These are phyloP conservation scores for Drosophila repletoides DNA, from an alignment of 1,140 invertebrate genomes.

Conservation along the genomic window DNA sequence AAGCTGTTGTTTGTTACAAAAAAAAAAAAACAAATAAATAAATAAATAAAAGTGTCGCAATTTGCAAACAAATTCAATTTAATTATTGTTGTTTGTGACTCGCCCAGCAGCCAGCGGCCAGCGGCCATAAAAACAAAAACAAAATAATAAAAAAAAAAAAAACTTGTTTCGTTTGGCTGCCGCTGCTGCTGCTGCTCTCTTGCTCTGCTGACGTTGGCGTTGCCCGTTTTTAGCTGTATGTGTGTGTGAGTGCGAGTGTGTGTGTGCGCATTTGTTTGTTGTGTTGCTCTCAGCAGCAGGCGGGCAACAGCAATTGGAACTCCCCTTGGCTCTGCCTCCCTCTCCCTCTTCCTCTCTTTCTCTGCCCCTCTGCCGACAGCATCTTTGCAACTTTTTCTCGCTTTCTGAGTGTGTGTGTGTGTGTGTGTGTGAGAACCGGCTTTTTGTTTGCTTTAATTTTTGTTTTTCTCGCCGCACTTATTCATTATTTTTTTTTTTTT, in stretches of 20 bases:
- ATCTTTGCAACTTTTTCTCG: constrained; percentile 43
- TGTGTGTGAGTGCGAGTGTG: not conserved
- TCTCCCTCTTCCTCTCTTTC: not conserved
- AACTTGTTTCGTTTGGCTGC: constrained; percentile 15
- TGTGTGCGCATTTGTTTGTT: constrained; percentile 32
- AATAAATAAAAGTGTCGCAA: constrained; percentile 32
- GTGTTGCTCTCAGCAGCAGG: constrained; percentile 18
- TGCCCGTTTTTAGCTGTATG: not conserved
- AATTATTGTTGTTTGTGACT: constrained; percentile 27
- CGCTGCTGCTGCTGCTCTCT: not conserved
- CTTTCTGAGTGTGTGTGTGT: constrained; percentile 9
- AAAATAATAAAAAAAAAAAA: constrained; percentile 18
- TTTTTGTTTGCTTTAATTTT: constrained; percentile 72
- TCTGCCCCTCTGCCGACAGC: constrained; percentile 2
- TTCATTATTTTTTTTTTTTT: constrained; percentile 26
- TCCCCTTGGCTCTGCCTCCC: constrained; percentile 7
- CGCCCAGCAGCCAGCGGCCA: constrained; percentile 19
- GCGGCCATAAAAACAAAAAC: constrained; percentile 30
- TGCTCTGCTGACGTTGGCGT: not conserved
- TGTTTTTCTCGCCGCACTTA: constrained; percentile 41
- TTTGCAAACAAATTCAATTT: constrained; percentile 42
- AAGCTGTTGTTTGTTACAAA: not conserved
- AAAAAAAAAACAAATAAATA: not conserved
- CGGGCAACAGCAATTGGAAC: constrained; percentile 1
- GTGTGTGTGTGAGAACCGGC: constrained; percentile 58